These are phyloP conservation scores for Lophius americanus DNA, from an alignment of 2,797 vertebrate species.

Conservation along the genomic window DNA sequence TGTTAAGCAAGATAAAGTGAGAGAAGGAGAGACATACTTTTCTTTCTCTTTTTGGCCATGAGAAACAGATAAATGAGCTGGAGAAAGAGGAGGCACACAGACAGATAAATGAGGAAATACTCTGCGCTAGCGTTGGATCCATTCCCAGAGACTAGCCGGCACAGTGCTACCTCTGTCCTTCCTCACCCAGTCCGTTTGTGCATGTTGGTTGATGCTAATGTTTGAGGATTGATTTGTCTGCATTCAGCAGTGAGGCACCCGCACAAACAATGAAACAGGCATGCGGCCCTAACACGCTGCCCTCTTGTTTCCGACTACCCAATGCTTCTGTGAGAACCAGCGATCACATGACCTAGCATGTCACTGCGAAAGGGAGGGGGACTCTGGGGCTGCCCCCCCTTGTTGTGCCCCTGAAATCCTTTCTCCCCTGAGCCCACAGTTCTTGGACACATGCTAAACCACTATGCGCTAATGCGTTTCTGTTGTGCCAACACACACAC, in stretches of 20 bases:
- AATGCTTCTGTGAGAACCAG: slow-evolving; percentile 69
- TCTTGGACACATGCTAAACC: slow-evolving; percentile 54
- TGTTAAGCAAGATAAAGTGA: slow-evolving; percentile 22
- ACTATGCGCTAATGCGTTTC: slow-evolving; percentile 41
- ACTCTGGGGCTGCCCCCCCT: neutral
- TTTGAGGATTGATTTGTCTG: slow-evolving; percentile 70
- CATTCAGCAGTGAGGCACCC: slow-evolving; percentile 72
- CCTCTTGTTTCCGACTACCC: slow-evolving; percentile 68
- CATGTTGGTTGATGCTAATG: slow-evolving; percentile 64
- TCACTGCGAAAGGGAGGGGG: slow-evolving; percentile 35
- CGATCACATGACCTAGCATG: slow-evolving; percentile 71
- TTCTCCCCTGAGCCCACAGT: slow-evolving; percentile 25
- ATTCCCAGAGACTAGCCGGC: slow-evolving; percentile 59
- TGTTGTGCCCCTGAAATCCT: slow-evolving; percentile 30
- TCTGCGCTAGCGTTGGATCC: slow-evolving; percentile 40
- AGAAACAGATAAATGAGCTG: slow-evolving; percentile 51
- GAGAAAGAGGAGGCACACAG: slow-evolving; percentile 49
- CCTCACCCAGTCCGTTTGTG: slow-evolving; percentile 35
- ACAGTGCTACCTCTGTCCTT: slow-evolving; percentile 64
- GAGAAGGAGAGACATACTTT: slow-evolving; percentile 22
- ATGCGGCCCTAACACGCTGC: slow-evolving; percentile 69
- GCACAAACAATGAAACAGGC: slow-evolving; percentile 71
- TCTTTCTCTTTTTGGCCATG: slow-evolving; percentile 27
- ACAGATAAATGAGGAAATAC: slow-evolving; percentile 61
- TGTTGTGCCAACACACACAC: slow-evolving; percentile 56